Conservation (phyloP, 2,797 vertebrate genomes). For the Rhinogobio ventralis region DNA sequence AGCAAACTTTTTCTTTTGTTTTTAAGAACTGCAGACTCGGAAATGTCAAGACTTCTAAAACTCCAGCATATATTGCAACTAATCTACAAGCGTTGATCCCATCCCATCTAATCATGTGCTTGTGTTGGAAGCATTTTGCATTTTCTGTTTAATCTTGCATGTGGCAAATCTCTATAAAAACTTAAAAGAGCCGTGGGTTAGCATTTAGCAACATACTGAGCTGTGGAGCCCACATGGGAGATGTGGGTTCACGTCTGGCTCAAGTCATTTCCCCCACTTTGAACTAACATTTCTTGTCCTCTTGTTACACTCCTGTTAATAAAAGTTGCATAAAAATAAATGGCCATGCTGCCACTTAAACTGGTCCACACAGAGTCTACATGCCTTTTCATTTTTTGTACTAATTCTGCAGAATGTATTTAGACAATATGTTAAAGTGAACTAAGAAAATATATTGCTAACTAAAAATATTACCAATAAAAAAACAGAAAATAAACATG, state of each 20-base stretch:
- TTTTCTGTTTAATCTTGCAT: slow-evolving; percentile 12
- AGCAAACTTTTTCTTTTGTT: slow-evolving; percentile 29
- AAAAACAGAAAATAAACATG: background rate
- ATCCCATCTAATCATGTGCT: background rate
- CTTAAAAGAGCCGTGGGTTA: background rate
- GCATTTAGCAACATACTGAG: background rate
- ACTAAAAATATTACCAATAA: background rate
- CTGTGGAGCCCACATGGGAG: background rate
- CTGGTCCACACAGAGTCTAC: no score
- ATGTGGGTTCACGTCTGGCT: background rate
- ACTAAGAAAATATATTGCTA: background rate
- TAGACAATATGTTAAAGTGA: background rate
- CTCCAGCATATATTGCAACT: background rate
- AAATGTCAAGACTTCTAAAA: slow-evolving; percentile 31
- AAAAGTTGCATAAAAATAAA: background rate
- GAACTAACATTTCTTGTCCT: background rate
- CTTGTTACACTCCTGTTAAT: background rate
- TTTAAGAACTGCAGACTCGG: slow-evolving; percentile 17
- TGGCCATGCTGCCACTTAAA: background rate
- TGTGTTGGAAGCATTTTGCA: background rate
- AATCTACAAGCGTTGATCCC: slow-evolving; percentile 6
- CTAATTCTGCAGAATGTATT: background rate
- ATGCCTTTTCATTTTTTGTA: background rate
- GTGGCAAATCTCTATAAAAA: background rate
- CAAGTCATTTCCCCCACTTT: background rate